Base-by-base conservation (phyloP, 2,113 vertebrate species). In the Damaliscus lunatus region DNA sequence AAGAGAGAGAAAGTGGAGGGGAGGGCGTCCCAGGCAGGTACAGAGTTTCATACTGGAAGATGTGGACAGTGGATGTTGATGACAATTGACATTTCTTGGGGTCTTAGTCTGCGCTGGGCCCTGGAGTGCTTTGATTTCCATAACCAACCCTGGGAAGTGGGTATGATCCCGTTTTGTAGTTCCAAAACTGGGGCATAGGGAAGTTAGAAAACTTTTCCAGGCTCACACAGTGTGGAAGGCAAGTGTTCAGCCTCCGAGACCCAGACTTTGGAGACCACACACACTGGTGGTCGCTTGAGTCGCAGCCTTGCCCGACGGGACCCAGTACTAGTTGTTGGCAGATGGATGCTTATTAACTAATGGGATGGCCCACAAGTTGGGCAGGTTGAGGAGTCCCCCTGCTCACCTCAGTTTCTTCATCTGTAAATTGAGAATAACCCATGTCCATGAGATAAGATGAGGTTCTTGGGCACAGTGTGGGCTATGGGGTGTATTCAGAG, bases 271-370 rank as follows among this genome's bases (percentile, higher is more conserved):
- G 71, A 57, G 43, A 83, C 36, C 52, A 9, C 64, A 40, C 27
- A 29, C 6, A 1, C 17, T 12, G 1, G 5, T 1, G 15, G n/a
- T 67, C 12, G 0, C n/a, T 74, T 29, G 67, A 33, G 29, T 48
- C 40, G 13, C 48, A 48, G 53, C 43, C 48, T 81, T 36, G 50
- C 25, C 43, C 3, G 11, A 8, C 0, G 1, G 46, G 88, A 89
- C 31, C 36, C 90, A 46, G 88, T 25, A 57, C 64, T 95, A 33
- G 14, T 89, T 74, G 19, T 40, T 67, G 55, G 53, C 85, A 77
- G 52, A n/a, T 21, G 36, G 84, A 74, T 36, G 59, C 19, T 77
- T 16, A 0, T 74, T 84, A 43, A 50, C 71, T 46, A 17, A 11
- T 67, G n/a, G 14, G 36, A 14, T 13, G 13, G 50, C 55, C 64